Evolutionary conservation across 2,797 vertebrate genomes (phyloP).

Genomic region (Rhincodon typus): DNA sequence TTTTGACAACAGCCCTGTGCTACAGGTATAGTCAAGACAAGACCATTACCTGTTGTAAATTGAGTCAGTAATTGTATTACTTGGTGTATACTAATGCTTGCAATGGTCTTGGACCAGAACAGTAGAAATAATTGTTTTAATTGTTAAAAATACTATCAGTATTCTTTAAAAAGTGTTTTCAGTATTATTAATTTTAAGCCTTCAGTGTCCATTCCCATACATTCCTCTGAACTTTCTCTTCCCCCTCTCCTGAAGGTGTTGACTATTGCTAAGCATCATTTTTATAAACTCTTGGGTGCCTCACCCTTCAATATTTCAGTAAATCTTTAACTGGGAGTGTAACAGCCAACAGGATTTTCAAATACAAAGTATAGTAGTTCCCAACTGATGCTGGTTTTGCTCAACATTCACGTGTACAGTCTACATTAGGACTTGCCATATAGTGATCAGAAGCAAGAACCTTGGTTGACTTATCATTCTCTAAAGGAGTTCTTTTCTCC

Average conservation of each 20-base stretch:
- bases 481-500: not conserved
- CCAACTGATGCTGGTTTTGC: not conserved
- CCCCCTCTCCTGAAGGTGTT: not conserved
- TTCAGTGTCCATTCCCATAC: not conserved
- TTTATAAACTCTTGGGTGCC: not conserved
- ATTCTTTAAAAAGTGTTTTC: not conserved
- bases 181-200: not conserved
- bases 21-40: slow-evolving; percentile 67
- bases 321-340: not conserved
- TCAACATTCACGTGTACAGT: not conserved
- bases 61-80: slow-evolving; percentile 42
- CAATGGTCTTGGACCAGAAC: not conserved
- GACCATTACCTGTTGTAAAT: slow-evolving; percentile 43
- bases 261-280: not conserved
- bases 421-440: not conserved
- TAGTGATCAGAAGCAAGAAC: not conserved
- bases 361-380: not conserved
- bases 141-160: not conserved
- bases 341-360: not conserved
- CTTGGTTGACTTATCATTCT: not conserved
- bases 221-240: not conserved
- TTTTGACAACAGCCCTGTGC: slow-evolving; percentile 86
- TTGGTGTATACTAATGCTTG: not conserved
- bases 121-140: not conserved
- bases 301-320: not conserved